Base-by-base conservation (phyloP, 2,797 vertebrate genomes). In the Anguilla megastoma region DNA sequence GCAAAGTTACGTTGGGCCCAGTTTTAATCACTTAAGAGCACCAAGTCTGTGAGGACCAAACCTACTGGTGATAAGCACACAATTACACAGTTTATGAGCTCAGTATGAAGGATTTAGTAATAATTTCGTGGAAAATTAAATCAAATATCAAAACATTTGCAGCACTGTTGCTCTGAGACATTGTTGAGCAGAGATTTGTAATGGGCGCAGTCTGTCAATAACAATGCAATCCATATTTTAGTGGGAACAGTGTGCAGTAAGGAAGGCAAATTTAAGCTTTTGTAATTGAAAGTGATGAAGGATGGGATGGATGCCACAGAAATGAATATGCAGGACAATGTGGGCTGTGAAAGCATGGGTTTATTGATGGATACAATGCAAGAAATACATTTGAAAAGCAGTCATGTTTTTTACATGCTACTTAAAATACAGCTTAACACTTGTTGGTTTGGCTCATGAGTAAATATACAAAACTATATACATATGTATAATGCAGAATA, bases 321-420 rank as follows among this genome's bases (percentile, higher is more conserved):
- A 93, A 94, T 93, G 91, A 94, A 89, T 82, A 93, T 88, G 85
- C 87, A 89, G 41, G 86, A 90, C 83, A 87, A 86, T 50, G 85
- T 90, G 91, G 87, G 90, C 90, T 89, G 89, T 82, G 88, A 54
- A 89, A 91, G 91, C 91, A 90, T 91, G 91, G 89, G 88, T 96
- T 96, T 95, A 95, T 96, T 96, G 88, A 92, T 89, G 91, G 90
- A 87, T 52, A 18, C 5, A 63, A 82, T n/a, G 7, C 41, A 50
- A 50, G 45, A 50, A 50, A 45, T 79, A 79, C 33, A 18, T 79
- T 6, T 41, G 12, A 45, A 79, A 41, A 79, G 4, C 12, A 79
- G 33, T 69, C 63, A 66, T 8, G 24, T n/a, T 79, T 79, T 41
- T 41, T 18, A 36, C 16, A 18, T 82, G 6, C 50, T 50, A 50